A percentile compares a stretch with the other conserved stretches of the same genome.
phyloP scores from a whole-genome alignment of 2,888 invertebrate genomes.

The Lutraria lutraria region DNA sequence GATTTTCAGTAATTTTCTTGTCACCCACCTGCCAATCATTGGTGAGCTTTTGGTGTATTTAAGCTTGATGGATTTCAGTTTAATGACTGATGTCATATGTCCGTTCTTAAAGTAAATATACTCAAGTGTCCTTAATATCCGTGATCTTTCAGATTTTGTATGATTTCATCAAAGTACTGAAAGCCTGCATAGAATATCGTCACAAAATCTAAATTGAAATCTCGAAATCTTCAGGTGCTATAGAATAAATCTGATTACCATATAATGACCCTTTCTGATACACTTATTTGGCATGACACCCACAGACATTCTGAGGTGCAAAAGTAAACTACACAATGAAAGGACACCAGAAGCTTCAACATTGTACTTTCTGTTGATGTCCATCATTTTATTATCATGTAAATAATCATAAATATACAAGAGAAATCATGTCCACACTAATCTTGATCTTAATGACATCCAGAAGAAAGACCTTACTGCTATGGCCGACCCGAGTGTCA shows the following conservation, averaged over 20 bases:
- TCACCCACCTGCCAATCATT: constrained; percentile 61
- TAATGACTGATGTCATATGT: constrained; percentile 68
- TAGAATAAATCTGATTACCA: constrained; percentile 40
- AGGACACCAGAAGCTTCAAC: constrained; percentile 3
- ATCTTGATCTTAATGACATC: neutral
- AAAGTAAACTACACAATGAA: constrained; percentile 10
- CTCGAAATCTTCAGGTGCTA: constrained; percentile 22
- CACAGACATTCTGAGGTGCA: constrained; percentile 13
- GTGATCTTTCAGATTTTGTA: constrained; percentile 47
- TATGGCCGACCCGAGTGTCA: neutral
- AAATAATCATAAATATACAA: neutral
- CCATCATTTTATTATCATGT: neutral
- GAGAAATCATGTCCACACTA: neutral
- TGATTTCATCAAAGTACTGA: constrained; percentile 33
- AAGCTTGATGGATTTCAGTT: constrained; percentile 68
- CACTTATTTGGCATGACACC: constrained; percentile 27
- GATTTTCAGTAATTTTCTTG: constrained; percentile 61
- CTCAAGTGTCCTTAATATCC: constrained; percentile 61
- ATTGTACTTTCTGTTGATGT: neutral
- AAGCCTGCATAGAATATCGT: constrained; percentile 48
- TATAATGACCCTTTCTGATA: constrained; percentile 29
- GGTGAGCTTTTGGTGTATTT: constrained; percentile 39
- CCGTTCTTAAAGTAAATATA: constrained; percentile 56
- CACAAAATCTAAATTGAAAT: constrained; percentile 60
- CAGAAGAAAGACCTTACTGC: neutral